Evolutionary conservation across 2,113 vertebrate genomes (phyloP).

Genomic region (Atractosteus spatula): DNA sequence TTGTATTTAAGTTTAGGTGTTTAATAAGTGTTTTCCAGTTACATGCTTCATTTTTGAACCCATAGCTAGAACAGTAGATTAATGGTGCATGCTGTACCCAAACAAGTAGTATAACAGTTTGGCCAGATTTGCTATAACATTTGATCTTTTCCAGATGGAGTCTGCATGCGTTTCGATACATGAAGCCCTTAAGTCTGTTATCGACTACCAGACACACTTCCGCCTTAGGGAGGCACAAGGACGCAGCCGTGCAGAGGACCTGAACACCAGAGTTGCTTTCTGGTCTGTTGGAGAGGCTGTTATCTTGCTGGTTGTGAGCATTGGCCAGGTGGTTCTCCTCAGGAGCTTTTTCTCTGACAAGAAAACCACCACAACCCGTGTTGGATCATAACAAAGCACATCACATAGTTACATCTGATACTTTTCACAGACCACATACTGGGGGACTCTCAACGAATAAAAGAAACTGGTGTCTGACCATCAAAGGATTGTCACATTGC

Average conservation of each 20-base stretch:
- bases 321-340: conserved; percentile 94
- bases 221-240: conserved; percentile 92
- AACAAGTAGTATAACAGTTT: no score
- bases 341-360: conserved; percentile 98
- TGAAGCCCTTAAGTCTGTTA: conserved; percentile 93
- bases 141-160: conserved; percentile 78
- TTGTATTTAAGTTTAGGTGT: no score
- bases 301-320: conserved; percentile 94
- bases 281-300: conserved; percentile 96
- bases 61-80: no score
- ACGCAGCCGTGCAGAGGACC: conserved; percentile 93
- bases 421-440: conserved; percentile 25
- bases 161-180: conserved; percentile 97
- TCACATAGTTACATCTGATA: conserved; percentile 16
- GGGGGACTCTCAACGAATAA: neutral
- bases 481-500: neutral
- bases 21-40: no score
- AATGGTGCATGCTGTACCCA: no score
- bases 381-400: conserved; percentile 80
- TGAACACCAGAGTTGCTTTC: conserved; percentile 93
- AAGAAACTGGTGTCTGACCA: neutral
- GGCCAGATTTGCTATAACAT: no score
- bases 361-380: conserved; percentile 92
- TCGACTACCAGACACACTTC: conserved; percentile 97
- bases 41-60: no score